Base-by-base conservation (phyloP, 1,140 invertebrate species). In the Bombus impatiens region DNA sequence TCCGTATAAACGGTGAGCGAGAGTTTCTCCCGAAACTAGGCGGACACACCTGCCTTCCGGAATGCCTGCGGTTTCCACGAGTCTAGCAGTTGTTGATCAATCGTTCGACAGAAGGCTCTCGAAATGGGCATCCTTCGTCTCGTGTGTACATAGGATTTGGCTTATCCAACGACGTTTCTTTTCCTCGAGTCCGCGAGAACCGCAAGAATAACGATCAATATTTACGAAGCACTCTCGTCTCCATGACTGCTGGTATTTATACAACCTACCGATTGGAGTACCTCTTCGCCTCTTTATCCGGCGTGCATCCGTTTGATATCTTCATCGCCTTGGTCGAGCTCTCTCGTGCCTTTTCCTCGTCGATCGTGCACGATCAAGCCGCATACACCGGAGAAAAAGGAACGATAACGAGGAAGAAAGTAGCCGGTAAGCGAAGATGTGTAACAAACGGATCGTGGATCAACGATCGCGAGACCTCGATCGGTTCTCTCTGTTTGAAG, bases 141-240 rank as follows among this genome's bases (percentile, higher is more conserved):
- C 28, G 13, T 83, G 87, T 88, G 68, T 87, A 59, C 87, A 65
- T 57, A 88, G 87, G 86, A 88, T 91, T 91, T 87, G 74, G 86
- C 82, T 85, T 88, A 89, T 86, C 81, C 67, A 32, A 35, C 78
- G 62, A 12, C 44, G 44, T 53, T 79, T 67, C 74, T 86, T 75
- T 86, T 28, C 62, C 75, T 25, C 35, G 47, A 71, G 40, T 57
- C 62, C 35, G 47, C 71, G 65, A 42, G 57, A 67, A 87, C 70
- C 65, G 78, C 82, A 84, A 91, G 90, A 85, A 84, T 79, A 82
- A 62, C 75, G 76, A 91, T 89, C 92, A 93, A 93, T 93, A 92
- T 93, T 93, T 93, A 90, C 87, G 81, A 86, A 92, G 89, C 88
- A 93, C 88, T 92, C 87, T 90, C 86, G 87, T 91, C 92, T 91